These are phyloP conservation scores for Bradypodion pumilum DNA, from an alignment of 2,797 vertebrate genomes.

Conservation along the genomic window DNA sequence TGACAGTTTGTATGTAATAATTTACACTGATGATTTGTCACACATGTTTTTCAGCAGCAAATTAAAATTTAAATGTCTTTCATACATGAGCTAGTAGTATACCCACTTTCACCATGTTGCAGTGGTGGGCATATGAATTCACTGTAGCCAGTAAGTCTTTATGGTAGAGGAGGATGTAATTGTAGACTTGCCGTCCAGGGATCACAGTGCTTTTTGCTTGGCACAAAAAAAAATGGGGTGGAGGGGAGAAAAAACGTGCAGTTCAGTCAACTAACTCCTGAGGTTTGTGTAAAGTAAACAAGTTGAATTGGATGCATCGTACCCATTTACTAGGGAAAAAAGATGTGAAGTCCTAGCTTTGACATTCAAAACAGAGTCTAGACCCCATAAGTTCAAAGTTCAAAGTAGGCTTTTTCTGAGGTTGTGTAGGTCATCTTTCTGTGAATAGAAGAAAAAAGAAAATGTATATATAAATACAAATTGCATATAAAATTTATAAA, in stretches of 20 bases:
- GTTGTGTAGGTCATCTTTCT: slow-evolving; percentile 84
- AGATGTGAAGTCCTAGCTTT: slow-evolving; percentile 83
- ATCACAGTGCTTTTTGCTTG: slow-evolving; percentile 86
- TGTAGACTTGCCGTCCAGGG: slow-evolving; percentile 75
- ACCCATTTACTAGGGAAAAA: slow-evolving; percentile 80
- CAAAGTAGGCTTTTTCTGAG: slow-evolving; percentile 78
- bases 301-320: slow-evolving; percentile 81
- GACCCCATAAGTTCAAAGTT: slow-evolving; percentile 83
- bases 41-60: slow-evolving; percentile 85
- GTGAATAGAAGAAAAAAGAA: slow-evolving; percentile 68
- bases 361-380: slow-evolving; percentile 78
- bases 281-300: slow-evolving; percentile 86
- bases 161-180: slow-evolving; percentile 71
- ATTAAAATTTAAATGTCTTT: slow-evolving; percentile 72
- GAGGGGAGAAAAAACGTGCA: slow-evolving; percentile 70
- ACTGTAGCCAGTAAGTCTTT: slow-evolving; percentile 74
- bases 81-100: slow-evolving; percentile 76
- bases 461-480: slow-evolving; percentile 25
- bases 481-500: slow-evolving; percentile 15
- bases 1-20: slow-evolving; percentile 84
- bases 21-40: slow-evolving; percentile 85
- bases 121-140: slow-evolving; percentile 72
- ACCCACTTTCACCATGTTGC: slow-evolving; percentile 71
- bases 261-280: slow-evolving; percentile 84
- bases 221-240: slow-evolving; percentile 76